Conservation (phyloP, 2,797 vertebrate genomes). For the Helostoma temminkii region DNA sequence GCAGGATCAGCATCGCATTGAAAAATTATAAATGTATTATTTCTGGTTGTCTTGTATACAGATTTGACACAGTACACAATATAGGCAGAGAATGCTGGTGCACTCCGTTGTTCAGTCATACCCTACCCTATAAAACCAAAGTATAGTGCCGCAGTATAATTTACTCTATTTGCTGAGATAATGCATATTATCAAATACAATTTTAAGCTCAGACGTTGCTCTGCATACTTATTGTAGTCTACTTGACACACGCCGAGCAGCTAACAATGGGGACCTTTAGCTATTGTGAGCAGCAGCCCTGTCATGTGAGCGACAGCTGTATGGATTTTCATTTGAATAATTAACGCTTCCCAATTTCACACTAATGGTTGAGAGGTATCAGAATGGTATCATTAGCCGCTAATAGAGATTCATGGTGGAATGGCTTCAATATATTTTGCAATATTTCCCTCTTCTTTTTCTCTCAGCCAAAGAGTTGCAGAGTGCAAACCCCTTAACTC, state of each 20-base stretch:
- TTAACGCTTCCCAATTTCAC: slow-evolving; percentile 83
- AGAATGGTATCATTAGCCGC: slow-evolving; percentile 83
- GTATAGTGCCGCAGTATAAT: slow-evolving; percentile 18
- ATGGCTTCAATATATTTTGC: slow-evolving; percentile 74
- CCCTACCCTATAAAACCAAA: slow-evolving; percentile 12
- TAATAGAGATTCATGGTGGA: slow-evolving; percentile 87
- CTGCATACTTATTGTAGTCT: slow-evolving; percentile 23
- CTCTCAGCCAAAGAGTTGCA: slow-evolving; percentile 55
- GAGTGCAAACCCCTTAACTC: slow-evolving; percentile 71
- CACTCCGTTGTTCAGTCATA: slow-evolving; percentile 4
- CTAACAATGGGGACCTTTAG: slow-evolving; percentile 55
- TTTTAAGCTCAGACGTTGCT: slow-evolving; percentile 32
- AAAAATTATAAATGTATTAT: too few species aligned
- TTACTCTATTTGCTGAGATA: slow-evolving; percentile 31
- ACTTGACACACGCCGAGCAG: slow-evolving; percentile 25
- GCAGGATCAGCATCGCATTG: too few species aligned
- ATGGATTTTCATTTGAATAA: slow-evolving; percentile 85
- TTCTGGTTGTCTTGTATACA: background rate
- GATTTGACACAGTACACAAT: slow-evolving; percentile 8
- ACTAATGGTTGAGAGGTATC: slow-evolving; percentile 83
- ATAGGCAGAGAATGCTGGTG: background rate
- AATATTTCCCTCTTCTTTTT: slow-evolving; percentile 26
- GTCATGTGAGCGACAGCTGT: slow-evolving; percentile 70
- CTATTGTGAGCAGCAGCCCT: slow-evolving; percentile 23
- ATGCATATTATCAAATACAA: slow-evolving; percentile 32